Evolutionary conservation across 2,797 vertebrate genomes (phyloP).

Genomic region (Enteromius paludinosus): DNA sequence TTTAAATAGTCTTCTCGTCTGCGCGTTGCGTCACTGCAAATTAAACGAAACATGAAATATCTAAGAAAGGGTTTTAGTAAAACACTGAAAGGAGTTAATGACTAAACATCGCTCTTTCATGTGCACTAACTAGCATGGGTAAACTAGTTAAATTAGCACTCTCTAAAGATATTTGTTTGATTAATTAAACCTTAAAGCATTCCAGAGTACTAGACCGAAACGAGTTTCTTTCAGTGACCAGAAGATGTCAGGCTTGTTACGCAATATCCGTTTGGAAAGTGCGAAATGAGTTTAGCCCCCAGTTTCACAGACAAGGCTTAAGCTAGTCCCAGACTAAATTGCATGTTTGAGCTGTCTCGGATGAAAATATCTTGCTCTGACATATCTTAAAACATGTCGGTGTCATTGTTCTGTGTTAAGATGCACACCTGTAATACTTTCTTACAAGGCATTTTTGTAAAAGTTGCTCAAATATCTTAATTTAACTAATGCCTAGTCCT

Average conservation of each 20-base stretch:
- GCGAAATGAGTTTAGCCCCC: background rate
- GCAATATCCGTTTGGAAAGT: background rate
- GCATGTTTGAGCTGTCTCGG: too few species aligned
- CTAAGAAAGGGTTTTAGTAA: background rate
- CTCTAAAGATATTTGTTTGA: background rate
- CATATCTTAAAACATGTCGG: too few species aligned
- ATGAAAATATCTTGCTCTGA: too few species aligned
- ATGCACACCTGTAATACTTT: too few species aligned
- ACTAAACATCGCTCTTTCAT: background rate
- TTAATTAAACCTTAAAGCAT: background rate
- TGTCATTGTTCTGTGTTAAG: too few species aligned
- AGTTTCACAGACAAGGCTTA: too few species aligned
- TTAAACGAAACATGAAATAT: background rate
- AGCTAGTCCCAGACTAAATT: too few species aligned
- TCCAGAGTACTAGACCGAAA: background rate
- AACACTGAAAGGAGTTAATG: background rate
- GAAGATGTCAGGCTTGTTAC: constrained; percentile 46
- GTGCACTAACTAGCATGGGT: too few species aligned
- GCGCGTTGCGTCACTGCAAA: background rate
- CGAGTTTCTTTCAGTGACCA: constrained; percentile 30
- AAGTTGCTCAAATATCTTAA: too few species aligned
- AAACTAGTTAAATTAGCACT: too few species aligned
- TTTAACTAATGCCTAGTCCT: too few species aligned
- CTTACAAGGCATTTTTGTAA: too few species aligned
- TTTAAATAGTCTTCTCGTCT: background rate